Conservation (phyloP, 2,113 vertebrate species). For the Dryoscopus gambensis region DNA sequence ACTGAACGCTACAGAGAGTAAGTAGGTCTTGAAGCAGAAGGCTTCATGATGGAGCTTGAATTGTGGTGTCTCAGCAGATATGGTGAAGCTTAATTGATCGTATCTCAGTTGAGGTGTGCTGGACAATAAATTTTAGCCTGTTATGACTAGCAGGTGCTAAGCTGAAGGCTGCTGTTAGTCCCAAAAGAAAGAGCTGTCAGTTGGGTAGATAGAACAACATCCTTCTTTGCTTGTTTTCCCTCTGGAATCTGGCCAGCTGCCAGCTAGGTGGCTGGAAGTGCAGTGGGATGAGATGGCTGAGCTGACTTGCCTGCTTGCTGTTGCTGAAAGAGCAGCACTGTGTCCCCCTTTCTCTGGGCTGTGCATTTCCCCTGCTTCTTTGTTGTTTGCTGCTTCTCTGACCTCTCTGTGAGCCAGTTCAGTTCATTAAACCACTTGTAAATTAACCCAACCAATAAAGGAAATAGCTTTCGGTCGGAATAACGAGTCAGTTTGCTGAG, state of each 20-base stretch:
- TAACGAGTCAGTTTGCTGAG: conserved; percentile 18
- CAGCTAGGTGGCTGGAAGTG: background rate
- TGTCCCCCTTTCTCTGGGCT: background rate
- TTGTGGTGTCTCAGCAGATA: background rate
- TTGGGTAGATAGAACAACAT: background rate
- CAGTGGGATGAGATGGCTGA: background rate
- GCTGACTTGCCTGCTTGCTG: background rate
- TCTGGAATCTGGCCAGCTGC: background rate
- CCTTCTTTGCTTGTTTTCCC: background rate
- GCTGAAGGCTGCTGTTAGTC: background rate
- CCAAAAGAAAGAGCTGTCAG: background rate
- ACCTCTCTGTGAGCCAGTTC: background rate
- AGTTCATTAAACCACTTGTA: conserved; percentile 11
- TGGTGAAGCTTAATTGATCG: fast-evolving
- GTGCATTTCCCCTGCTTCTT: background rate
- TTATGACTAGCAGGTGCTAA: background rate
- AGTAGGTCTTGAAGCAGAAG: background rate
- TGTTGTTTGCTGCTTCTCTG: background rate
- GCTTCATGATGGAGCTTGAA: background rate
- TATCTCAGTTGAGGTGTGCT: background rate
- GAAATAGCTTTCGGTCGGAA: background rate
- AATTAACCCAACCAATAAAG: conserved; percentile 14
- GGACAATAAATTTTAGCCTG: background rate
- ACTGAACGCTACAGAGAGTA: background rate
- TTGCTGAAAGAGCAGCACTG: background rate